Evolutionary conservation across 1,140 invertebrate genomes (phyloP).

Genomic region (Conus betulinus): DNA sequence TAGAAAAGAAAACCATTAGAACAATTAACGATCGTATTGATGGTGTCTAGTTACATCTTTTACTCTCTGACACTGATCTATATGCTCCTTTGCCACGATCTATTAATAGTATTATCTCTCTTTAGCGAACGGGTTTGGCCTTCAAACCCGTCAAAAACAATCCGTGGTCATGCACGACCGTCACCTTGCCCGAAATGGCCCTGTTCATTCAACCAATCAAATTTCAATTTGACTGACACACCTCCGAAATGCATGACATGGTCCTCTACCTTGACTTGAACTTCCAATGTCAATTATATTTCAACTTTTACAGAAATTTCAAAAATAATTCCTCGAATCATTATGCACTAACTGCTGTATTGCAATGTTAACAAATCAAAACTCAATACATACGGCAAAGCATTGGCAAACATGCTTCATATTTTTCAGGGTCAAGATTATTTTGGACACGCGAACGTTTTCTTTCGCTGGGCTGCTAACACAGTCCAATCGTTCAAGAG

Average conservation of each 20-base stretch:
- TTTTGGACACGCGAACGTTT: not conserved
- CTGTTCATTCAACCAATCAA: slow-evolving; percentile 7
- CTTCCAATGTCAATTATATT: not conserved
- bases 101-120: too few relatives aligned
- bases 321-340: too few relatives aligned
- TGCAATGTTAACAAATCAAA: not conserved
- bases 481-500: not conserved
- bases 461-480: too few relatives aligned
- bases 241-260: not conserved
- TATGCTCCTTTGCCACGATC: not conserved
- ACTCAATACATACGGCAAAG: not conserved
- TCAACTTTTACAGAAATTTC: not conserved
- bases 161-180: too few relatives aligned
- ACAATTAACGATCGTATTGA: too few relatives aligned
- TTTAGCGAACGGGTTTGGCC: too few relatives aligned
- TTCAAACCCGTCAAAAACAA: too few relatives aligned
- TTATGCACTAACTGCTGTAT: not conserved
- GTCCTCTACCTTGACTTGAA: not conserved
- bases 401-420: not conserved
- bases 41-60: too few relatives aligned
- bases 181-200: not conserved
- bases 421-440: not conserved
- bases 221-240: not conserved
- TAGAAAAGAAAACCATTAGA: too few relatives aligned
- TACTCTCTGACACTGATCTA: too few relatives aligned